A percentile compares a stretch with the other conserved stretches of the same genome.
Evolutionary conservation across 2,888 invertebrate genomes (phyloP).

Genomic region (Protonemura montana): DNA sequence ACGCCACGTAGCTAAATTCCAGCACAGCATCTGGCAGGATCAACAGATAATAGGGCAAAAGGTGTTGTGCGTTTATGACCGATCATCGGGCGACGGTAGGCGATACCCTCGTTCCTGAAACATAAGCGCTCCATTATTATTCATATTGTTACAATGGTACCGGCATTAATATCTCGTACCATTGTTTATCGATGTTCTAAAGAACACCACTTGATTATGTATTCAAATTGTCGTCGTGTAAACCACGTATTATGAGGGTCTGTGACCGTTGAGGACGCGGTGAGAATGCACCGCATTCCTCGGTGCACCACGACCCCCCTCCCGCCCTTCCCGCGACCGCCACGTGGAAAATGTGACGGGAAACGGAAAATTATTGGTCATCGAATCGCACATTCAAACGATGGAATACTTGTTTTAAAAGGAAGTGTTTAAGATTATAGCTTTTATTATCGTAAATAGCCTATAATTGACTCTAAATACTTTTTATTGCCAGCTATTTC

Average conservation of each 20-base stretch:
- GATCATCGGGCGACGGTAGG: not conserved
- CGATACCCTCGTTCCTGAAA: not conserved
- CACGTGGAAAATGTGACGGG: not conserved
- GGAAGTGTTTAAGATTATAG: not conserved
- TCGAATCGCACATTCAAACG: not conserved
- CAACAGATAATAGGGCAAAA: not conserved
- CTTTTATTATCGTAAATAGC: not conserved
- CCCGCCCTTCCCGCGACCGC: not conserved
- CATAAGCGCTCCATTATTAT: conserved; percentile 8
- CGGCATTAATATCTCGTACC: conserved; percentile 13
- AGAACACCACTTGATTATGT: conserved; percentile 28
- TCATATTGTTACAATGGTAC: conserved; percentile 7
- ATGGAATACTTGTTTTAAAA: not conserved
- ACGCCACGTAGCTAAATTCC: not conserved
- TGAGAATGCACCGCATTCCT: not conserved
- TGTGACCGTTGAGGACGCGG: conserved; percentile 14
- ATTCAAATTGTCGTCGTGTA: conserved; percentile 35
- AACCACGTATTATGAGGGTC: conserved; percentile 16
- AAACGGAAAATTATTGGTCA: not conserved
- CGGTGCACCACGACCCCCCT: not conserved
- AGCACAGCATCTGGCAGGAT: not conserved
- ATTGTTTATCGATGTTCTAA: conserved; percentile 39
- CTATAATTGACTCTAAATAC: not conserved
- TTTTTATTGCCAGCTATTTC: not conserved
- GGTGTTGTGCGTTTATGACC: not conserved